Evolutionary conservation across 2,113 vertebrate species (phyloP), one percentile per base, ranked within the genome.

Genomic region (Chiloscyllium plagiosum): DNA sequence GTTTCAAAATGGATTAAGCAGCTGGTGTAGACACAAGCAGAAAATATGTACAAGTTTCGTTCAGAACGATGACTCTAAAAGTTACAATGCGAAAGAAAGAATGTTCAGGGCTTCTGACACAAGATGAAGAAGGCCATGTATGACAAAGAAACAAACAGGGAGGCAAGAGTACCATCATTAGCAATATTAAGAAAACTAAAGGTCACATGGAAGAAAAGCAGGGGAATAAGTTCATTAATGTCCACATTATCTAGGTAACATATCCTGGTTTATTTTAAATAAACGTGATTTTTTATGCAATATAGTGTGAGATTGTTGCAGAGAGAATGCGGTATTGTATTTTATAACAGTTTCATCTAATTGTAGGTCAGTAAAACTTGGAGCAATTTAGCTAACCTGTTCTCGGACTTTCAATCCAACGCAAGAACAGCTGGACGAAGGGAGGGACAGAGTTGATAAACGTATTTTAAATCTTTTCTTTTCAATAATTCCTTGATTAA

Each of bases 391-490:
- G 17, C 3, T 12, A 37, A 66, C 37, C 61, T 20, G 6, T 15
- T 42, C 61, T 66, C 17, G 29, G 61, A 37, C 33, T 66, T 92
- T 33, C 56, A 92, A 92, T 92, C 4, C 7, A 93, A 93, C n/a
- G 66, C n/a, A n/a, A 56, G 15, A 93, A n/a, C 89, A 19, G 61
- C 61, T 93, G 89, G 89, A 37, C 61, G 61, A 68, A 4, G 61
- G 61, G 56, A 92, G 89, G n/a, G 61, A 92, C n/a, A 3, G 61
- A 93, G 89, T 93, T 93, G 89, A n/a, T n/a, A 66, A 93, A 42
- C 10, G n/a, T 65, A 66, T 66, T 37, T 37, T 37, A 66, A 93
- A 92, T 37, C 56, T 42, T 5, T 90, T 33, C 50, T n/a, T 65
- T 92, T 47, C 42, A 47, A 47, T 47, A 47, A 47, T 47, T 47